Evolutionary conservation across 2,888 invertebrate species (phyloP).

Genomic region (Deladenus siricidicola): DNA sequence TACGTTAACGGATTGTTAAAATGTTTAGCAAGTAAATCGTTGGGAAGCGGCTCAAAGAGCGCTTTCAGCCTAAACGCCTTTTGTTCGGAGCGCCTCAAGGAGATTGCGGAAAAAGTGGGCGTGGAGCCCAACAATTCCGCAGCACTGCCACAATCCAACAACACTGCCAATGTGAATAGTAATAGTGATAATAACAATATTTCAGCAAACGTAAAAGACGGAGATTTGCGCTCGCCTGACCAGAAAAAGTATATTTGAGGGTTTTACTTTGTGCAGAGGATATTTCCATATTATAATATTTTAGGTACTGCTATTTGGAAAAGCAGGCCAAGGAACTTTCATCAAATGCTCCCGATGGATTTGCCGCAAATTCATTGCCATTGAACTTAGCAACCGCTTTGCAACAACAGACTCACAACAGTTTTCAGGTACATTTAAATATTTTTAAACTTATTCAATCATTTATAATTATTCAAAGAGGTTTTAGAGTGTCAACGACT

Average conservation of each 20-base stretch:
- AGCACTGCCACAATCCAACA: constrained; percentile 8
- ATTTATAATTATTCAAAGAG: too few species aligned
- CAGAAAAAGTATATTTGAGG: constrained; percentile 14
- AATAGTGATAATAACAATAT: too few species aligned
- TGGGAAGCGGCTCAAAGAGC: constrained; percentile 24
- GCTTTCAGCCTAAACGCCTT: constrained; percentile 41
- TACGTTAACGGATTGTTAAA: too few species aligned
- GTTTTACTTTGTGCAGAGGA: too few species aligned
- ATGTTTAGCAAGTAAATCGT: constrained; percentile 6
- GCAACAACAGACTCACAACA: neutral
- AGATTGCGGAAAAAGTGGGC: constrained; percentile 46
- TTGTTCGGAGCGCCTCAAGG: constrained; percentile 48
- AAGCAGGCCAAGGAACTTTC: neutral
- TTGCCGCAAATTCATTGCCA: neutral
- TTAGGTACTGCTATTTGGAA: too few species aligned
- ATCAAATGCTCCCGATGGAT: too few species aligned
- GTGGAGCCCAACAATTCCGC: constrained; percentile 20
- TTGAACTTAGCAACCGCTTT: neutral
- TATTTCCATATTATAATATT: too few species aligned
- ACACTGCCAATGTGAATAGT: too few species aligned
- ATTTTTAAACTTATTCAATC: too few species aligned
- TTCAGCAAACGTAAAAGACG: too few species aligned
- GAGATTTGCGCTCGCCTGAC: constrained; percentile 9
- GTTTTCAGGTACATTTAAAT: neutral
- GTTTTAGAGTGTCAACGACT: constrained; percentile 18